Evolutionary conservation across 2,113 vertebrate genomes (phyloP), one percentile per base, ranked within the genome.

Genomic region (Equus quagga): DNA sequence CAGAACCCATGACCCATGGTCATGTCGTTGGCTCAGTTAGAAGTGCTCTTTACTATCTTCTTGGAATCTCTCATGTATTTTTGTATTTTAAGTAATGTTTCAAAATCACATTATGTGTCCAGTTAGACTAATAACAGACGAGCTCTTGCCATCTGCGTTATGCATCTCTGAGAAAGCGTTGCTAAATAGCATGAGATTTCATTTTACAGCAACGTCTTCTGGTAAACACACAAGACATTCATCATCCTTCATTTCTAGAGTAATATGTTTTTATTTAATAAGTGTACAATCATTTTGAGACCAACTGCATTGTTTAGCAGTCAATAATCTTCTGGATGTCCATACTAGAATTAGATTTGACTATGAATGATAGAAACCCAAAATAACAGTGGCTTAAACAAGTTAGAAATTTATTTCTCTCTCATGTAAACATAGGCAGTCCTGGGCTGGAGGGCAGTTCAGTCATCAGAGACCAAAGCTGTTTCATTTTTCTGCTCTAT

Each of bases 221-320:
- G 94, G 83, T 89, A 95, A 87, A 81, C 80, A 65, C 31, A 85
- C 11, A 93, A 44, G 89, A 79, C 62, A 62, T 86, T 86, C 36
- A 51, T 88, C 78, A 93, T 51, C 33, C 85, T 97, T 81, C 44
- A 90, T 95, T 94, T 98, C 78, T 89, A 85, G 76, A 84, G 75
- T 96, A 94, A 82, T 85, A 88, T 19, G 33, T 70, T 97, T 97
- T 96, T 97, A 97, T 96, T 97, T 51, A 97, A 95, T 97, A 97
- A 98, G 51, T 23, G 18, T 83, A n/a, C 15, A 87, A 81, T 97
- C 70, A 78, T 96, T 87, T 91, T 92, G 84, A 96, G 92, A 93
- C 95, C 96, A 94, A 97, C 84, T 78, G 31, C 79, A 89, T 97
- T 97, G 92, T 94, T 75, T 70, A 85, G 86, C 26, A 80, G 69